Conservation (phyloP, 2,888 invertebrate species). For the Diabrotica balteata region DNA sequence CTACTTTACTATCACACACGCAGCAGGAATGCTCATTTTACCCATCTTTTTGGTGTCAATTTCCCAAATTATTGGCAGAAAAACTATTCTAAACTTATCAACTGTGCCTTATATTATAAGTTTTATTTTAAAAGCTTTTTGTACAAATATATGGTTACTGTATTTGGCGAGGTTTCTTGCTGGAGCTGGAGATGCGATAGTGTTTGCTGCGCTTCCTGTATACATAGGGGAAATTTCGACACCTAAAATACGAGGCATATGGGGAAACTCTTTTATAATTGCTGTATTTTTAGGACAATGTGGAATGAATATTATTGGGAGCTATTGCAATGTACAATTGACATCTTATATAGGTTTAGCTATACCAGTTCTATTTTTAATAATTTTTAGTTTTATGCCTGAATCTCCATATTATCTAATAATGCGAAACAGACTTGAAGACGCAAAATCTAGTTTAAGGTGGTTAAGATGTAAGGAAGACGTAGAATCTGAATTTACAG, state of each 20-base stretch:
- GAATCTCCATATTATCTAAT: slow-evolving; percentile 60
- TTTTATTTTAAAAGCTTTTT: slow-evolving; percentile 9
- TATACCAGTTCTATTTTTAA: slow-evolving; percentile 65
- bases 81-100: slow-evolving; percentile 44
- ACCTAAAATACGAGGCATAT: slow-evolving; percentile 38
- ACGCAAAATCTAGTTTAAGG: slow-evolving; percentile 45
- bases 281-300: slow-evolving; percentile 46
- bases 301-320: slow-evolving; percentile 60
- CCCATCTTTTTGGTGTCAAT: slow-evolving; percentile 19
- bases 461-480: slow-evolving; percentile 42
- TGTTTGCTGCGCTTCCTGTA: slow-evolving; percentile 38
- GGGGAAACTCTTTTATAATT: slow-evolving; percentile 46
- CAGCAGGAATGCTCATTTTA: slow-evolving; percentile 42
- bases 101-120: slow-evolving; percentile 38
- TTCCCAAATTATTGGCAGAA: slow-evolving; percentile 49
- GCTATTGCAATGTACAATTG: slow-evolving; percentile 62
- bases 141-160: slow-evolving; percentile 33
- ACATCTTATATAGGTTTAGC: slow-evolving; percentile 66
- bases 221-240: slow-evolving; percentile 45
- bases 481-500: slow-evolving; percentile 45
- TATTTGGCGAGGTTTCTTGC: slow-evolving; percentile 46
- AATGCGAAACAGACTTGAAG: slow-evolving; percentile 41
- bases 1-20: slow-evolving; percentile 50
- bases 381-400: slow-evolving; percentile 67
- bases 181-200: slow-evolving; percentile 43